These are phyloP conservation scores for Oncorhynchus nerka DNA, from an alignment of 2,113 vertebrate species.

Conservation along the genomic window DNA sequence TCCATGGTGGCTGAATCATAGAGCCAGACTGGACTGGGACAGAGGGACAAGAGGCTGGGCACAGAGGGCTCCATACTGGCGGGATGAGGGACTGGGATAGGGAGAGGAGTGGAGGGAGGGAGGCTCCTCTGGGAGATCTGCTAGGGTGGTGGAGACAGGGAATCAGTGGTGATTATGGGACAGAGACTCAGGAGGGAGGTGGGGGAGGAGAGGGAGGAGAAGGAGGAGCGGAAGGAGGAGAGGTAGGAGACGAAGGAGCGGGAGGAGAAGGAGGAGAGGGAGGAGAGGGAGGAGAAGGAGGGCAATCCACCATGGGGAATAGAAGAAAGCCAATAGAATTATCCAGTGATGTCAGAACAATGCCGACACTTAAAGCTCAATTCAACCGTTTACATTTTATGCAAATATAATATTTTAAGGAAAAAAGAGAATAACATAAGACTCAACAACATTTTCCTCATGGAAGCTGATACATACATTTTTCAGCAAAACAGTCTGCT, in stretches of 20 bases:
- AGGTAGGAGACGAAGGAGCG: neutral
- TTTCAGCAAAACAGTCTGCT: too few relatives aligned
- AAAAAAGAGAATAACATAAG: too few relatives aligned
- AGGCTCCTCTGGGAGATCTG: constrained; percentile 48
- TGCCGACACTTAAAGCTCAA: too few relatives aligned
- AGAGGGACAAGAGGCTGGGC: constrained; percentile 39
- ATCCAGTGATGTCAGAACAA: neutral
- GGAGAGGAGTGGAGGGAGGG: neutral
- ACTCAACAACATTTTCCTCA: too few relatives aligned
- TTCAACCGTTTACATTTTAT: too few relatives aligned
- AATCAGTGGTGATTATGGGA: constrained; percentile 60
- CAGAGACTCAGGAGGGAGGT: constrained; percentile 38
- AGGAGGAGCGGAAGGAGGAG: neutral
- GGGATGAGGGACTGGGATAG: constrained; percentile 48
- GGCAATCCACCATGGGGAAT: neutral
- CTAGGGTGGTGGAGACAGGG: constrained; percentile 49
- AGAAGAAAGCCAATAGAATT: neutral
- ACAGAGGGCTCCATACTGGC: constrained; percentile 51
- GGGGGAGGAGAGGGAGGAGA: neutral
- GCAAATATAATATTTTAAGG: too few relatives aligned
- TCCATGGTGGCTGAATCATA: constrained; percentile 63
- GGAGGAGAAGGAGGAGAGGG: neutral
- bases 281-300: too few relatives aligned
- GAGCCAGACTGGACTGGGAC: constrained; percentile 32
- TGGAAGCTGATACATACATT: too few relatives aligned